phyloP scores from a whole-genome alignment of 1,140 invertebrate genomes.

The Gonatopus flavifemur region DNA sequence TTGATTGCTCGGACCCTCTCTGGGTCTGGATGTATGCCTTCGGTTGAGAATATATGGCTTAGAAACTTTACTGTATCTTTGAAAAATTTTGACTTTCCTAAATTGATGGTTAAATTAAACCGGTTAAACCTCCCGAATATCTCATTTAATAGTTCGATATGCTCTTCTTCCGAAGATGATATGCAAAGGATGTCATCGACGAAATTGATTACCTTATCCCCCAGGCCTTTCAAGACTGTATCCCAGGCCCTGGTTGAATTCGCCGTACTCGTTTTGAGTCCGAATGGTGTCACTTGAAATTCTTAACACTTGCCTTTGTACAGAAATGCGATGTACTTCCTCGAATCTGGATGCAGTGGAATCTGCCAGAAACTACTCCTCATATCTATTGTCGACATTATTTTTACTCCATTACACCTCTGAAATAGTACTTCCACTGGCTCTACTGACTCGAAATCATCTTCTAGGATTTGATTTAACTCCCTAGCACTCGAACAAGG shows the following conservation, averaged over 20 bases:
- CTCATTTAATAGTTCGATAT: constrained; percentile 7
- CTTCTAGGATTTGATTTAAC: too few species aligned
- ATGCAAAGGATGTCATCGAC: constrained; percentile 1
- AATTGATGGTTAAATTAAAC: constrained; percentile 13
- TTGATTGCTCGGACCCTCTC: constrained; percentile 29
- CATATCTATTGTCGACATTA: too few species aligned
- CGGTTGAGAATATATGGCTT: constrained; percentile 37
- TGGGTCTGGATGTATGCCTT: constrained; percentile 30
- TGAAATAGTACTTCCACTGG: too few species aligned
- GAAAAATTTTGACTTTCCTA: constrained; percentile 28
- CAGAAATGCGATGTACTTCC: too few species aligned
- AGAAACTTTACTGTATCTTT: constrained; percentile 43
- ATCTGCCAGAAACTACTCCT: too few species aligned
- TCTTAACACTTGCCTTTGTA: too few species aligned
- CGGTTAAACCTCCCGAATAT: constrained; percentile 12
- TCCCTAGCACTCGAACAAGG: too few species aligned
- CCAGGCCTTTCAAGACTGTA: not conserved
- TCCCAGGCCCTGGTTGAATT: not conserved
- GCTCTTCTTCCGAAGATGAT: constrained; percentile 9
- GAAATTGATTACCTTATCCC: not conserved
- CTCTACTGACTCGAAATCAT: too few species aligned
- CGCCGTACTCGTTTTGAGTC: not conserved
- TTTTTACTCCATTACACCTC: too few species aligned
- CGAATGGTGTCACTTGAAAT: not conserved
- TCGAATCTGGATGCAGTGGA: too few species aligned